Conservation (phyloP, 2,888 invertebrate species). For the Cheilosia soror region DNA sequence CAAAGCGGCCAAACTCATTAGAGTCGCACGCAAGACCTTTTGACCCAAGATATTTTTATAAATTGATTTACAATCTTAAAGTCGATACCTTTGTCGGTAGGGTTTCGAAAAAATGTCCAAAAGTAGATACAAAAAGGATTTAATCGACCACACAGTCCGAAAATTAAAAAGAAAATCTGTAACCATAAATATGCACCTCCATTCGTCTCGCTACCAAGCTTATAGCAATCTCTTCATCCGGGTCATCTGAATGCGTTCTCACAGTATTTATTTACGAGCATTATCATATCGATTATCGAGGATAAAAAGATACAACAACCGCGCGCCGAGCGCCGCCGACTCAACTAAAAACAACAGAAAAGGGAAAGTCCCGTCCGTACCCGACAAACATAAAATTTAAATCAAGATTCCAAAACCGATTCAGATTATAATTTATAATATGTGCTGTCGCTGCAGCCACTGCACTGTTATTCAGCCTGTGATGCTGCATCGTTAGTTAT, state of each 20-base stretch:
- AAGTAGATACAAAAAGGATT: too few species aligned
- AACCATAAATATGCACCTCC: not conserved
- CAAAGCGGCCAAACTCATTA: too few species aligned
- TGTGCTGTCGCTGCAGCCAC: constrained; percentile 31
- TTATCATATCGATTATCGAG: constrained; percentile 57
- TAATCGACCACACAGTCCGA: too few species aligned
- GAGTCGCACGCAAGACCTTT: too few species aligned
- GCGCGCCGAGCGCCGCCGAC: not conserved
- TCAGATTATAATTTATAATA: constrained; percentile 75
- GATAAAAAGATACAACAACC: constrained; percentile 27
- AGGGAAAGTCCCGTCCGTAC: constrained; percentile 61
- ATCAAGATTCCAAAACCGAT: constrained; percentile 74
- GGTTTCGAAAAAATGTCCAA: too few species aligned
- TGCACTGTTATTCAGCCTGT: constrained; percentile 16
- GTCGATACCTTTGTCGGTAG: too few species aligned
- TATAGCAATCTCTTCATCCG: constrained; percentile 28
- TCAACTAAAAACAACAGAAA: constrained; percentile 36
- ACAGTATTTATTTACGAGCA: constrained; percentile 34
- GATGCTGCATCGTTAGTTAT: constrained; percentile 62
- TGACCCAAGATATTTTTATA: too few species aligned
- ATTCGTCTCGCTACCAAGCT: not conserved
- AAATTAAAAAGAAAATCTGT: too few species aligned
- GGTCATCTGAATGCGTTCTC: constrained; percentile 53
- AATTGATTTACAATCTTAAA: too few species aligned
- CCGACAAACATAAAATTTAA: constrained; percentile 68